Percentiles rank a stretch among this genome's conserved stretches.
These are phyloP conservation scores for Alosa sapidissima DNA, from an alignment of 2,797 vertebrate species.

Conservation along the genomic window DNA sequence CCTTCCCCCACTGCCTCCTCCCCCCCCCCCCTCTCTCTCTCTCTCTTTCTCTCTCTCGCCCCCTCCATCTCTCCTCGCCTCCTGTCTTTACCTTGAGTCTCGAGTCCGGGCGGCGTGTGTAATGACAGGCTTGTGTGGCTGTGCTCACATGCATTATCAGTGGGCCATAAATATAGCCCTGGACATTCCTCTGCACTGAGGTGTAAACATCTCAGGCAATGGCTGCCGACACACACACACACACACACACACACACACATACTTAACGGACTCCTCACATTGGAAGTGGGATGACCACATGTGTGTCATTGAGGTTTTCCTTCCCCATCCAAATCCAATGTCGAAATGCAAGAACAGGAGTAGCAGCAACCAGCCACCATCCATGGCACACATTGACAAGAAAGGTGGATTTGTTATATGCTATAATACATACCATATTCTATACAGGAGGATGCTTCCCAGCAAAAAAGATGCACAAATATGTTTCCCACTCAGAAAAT, in stretches of 20 bases:
- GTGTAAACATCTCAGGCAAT: conserved; percentile 64
- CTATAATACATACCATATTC: background rate
- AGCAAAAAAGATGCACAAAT: background rate
- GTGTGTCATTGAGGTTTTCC: conserved; percentile 14
- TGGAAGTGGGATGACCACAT: conserved; percentile 8
- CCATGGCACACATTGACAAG: background rate
- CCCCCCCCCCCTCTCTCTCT: background rate
- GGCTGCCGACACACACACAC: conserved; percentile 33
- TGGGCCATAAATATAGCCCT: conserved; percentile 68
- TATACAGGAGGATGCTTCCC: background rate
- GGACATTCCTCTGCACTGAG: conserved; percentile 69
- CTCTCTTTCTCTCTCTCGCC: background rate
- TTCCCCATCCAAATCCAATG: background rate
- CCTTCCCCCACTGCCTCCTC: background rate
- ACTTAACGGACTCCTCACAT: conserved; percentile 1
- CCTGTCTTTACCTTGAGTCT: conserved; percentile 32
- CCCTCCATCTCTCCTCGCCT: conserved; percentile 23
- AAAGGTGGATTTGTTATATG: background rate
- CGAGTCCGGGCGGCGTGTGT: conserved; percentile 59
- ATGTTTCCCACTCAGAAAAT: background rate
- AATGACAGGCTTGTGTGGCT: conserved; percentile 73
- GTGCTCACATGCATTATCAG: conserved; percentile 74
- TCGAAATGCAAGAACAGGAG: background rate
- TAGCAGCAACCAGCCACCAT: background rate
- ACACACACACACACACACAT: conserved; percentile 12